A percentile compares a stretch with the other conserved stretches of the same genome.
Evolutionary conservation across 2,113 vertebrate genomes (phyloP).

Genomic region (Lamprotornis superbus): DNA sequence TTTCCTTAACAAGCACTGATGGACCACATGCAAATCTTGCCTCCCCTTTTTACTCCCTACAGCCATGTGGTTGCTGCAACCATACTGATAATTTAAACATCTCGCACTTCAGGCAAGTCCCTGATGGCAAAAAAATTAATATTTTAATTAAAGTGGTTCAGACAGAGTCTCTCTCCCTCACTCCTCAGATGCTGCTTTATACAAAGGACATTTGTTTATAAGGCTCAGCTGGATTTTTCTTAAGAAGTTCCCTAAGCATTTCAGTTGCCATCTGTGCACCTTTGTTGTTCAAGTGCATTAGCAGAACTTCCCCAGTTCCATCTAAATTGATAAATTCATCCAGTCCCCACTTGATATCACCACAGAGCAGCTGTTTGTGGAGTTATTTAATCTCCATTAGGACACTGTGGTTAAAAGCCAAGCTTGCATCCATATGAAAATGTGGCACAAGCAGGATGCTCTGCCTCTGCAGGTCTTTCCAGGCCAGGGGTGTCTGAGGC

Average conservation of each 20-base stretch:
- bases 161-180: not conserved
- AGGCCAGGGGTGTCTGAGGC: not conserved
- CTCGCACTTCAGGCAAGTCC: not conserved
- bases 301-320: not conserved
- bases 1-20: not conserved
- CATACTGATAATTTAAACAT: not conserved
- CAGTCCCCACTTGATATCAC: not conserved
- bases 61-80: not conserved
- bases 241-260: conserved; percentile 51
- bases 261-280: conserved; percentile 51
- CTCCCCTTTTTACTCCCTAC: not conserved
- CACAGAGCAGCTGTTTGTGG: not conserved
- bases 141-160: not conserved
- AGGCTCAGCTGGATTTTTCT: conserved; percentile 50
- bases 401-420: not conserved
- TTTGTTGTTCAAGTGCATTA: conserved; percentile 35
- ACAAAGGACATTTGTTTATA: conserved; percentile 24
- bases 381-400: conserved; percentile 19
- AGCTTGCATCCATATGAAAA: not conserved
- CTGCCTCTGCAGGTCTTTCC: not conserved
- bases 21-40: not conserved
- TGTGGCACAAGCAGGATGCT: not conserved
- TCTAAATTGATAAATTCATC: conserved; percentile 26
- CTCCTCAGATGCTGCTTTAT: not conserved
- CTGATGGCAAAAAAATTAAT: not conserved